Base-by-base conservation (phyloP, 2,888 invertebrate species). In the Noctuana brunneofusca region DNA sequence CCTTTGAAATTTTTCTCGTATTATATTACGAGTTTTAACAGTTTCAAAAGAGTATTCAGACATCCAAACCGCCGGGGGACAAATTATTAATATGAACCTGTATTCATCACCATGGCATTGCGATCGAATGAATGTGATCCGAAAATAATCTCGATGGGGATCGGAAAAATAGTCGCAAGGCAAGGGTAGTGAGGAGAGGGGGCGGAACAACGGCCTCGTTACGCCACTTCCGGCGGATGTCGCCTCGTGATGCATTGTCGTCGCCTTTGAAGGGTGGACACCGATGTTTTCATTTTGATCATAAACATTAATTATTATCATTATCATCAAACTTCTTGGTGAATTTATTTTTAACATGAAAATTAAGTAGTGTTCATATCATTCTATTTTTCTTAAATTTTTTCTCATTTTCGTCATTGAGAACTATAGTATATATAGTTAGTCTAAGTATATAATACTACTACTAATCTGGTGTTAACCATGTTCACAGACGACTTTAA, bases 181-280 rank as follows among this genome's bases (percentile, higher is more conserved):
- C 24, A 20, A 64, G 66, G 64, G 64, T 52, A 18, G 50, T 65
- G 70, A 64, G 69, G 63, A 20, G 48, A 18, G 76, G 76, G 76
- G 76, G 78, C 77, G 82, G 83, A 83, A 88, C 87, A 88, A 88
- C 89, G 82, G 86, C 73, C 89, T 90, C 90, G 90, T 90, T 90
- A 90, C 83, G 84, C 80, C 75, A 83, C 84, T 81, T 91, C 90
- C 90, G 88, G 67, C 87, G 90, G 90, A 91, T 78, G 90, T 88
- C 83, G 86, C 79, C 84, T 83, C 87, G 81, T 83, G 85, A 87
- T 81, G 87, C 86, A 87, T 87, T 87, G 89, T 87, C 82, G 80
- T 75, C 79, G 81, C 78, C 81, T 59, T 38, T 72, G 74, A 74
- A 83, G 89, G 87, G 87, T 86, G 86, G 88, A 86, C 89, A 83